Base-by-base conservation (phyloP, 2,888 invertebrate genomes). In the Hermaeophaga mercurialis region DNA sequence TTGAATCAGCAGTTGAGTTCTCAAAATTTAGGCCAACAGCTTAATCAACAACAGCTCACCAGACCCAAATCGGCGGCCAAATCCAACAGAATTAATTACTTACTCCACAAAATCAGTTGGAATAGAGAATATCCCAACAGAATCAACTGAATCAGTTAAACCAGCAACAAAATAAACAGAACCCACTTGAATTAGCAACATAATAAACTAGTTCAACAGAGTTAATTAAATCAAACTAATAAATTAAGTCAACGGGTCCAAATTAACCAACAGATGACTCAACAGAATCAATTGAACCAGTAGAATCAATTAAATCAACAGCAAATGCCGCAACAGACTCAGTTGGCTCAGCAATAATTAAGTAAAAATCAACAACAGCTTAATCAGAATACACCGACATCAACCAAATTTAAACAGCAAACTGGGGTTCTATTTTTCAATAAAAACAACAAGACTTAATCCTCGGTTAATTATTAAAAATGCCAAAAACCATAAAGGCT, bases 201-300 rank as follows among this genome's bases (percentile, higher is more conserved):
- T 36, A 39, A 22, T 11, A 38, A 38, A 49, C 5, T 49, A 7
- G 49, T 56, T 24, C 56, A 46, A 7, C 18, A 46, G 7, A 77
- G 79, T 38, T 75, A 80, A 41, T 79, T 80, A 24, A 73, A 74
- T 12, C 74, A 75, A 38, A 24, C 17, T 2, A 8, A 1, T 1
- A n/a, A n/a, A n/a, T n/a, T n/a, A n/a, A n/a, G n/a, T n/a, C 56
- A 53, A 41, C 41, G 38, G 34, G 56, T 57, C 39, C 62, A 57
- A 33, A 12, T 58, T 22, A 48, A 12, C 5, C 59, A 61, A n/a
- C n/a, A n/a, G n/a, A n/a, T n/a, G n/a, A n/a, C n/a, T n/a, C n/a
- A n/a, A 18, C n/a, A n/a, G n/a, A n/a, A n/a, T n/a, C 65, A 62
- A 38, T 48, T 14, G 55, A 58, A 31, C 17, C 63, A 33, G 59